phyloP scores from a whole-genome alignment of 2,888 invertebrate species.

The Caenorhabditis sp. region DNA sequence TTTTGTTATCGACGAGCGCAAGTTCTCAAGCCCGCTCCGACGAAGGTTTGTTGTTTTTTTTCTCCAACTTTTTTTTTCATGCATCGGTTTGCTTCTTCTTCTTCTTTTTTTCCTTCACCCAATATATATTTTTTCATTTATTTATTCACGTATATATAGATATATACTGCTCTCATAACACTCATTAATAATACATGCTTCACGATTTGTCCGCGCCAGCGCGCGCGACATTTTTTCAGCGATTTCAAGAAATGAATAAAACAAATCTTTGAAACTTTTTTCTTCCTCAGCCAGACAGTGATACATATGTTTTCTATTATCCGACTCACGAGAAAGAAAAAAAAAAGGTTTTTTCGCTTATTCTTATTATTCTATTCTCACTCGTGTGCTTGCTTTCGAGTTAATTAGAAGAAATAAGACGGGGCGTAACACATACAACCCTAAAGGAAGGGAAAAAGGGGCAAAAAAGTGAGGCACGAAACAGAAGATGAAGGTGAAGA shows the following conservation, averaged over 20 bases:
- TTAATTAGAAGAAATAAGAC: neutral
- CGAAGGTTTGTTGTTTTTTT: constrained; percentile 22
- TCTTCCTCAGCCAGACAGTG: no score
- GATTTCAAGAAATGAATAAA: neutral
- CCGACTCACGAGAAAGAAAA: neutral
- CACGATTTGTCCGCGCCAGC: neutral
- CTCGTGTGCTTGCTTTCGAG: neutral
- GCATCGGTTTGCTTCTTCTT: neutral
- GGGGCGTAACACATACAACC: neutral
- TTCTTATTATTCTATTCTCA: neutral
- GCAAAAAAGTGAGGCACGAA: no score
- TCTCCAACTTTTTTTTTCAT: neutral
- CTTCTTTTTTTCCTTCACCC: neutral
- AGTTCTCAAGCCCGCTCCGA: constrained; percentile 43
- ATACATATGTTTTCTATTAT: neutral
- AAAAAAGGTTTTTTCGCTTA: neutral
- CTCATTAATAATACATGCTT: neutral
- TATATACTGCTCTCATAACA: neutral
- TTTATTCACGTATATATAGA: neutral
- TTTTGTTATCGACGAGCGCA: constrained; percentile 43
- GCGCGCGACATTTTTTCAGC: no score
- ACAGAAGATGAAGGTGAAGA: no score
- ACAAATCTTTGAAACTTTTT: neutral
- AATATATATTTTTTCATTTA: neutral
- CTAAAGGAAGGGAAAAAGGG: no score